phyloP scores from a whole-genome alignment of 2,113 vertebrate genomes.

The Malurus alboscapulatus region DNA sequence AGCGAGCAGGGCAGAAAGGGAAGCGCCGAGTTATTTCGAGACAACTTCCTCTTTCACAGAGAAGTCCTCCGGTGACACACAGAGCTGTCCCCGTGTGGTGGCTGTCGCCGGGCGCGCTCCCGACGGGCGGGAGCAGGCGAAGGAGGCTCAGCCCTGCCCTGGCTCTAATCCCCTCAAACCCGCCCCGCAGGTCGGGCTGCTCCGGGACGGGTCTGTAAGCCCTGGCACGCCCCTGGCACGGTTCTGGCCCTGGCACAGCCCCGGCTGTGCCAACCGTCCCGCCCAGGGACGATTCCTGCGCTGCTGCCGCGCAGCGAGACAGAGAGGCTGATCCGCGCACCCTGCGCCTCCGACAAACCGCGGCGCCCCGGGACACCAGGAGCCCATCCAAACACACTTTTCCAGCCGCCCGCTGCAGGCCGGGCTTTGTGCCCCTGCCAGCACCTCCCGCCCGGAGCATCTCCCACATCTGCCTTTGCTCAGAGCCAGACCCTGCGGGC shows the following conservation, averaged over 20 bases:
- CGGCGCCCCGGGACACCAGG: conserved; percentile 12
- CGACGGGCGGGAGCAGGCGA: neutral
- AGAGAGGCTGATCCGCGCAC: neutral
- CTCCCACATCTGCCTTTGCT: neutral
- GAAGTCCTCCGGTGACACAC: neutral
- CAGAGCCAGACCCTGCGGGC: neutral
- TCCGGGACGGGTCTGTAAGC: rapidly evolving
- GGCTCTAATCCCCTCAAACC: neutral
- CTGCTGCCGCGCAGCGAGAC: neutral
- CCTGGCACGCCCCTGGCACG: neutral
- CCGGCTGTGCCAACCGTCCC: rapidly evolving
- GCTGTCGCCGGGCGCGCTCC: rapidly evolving
- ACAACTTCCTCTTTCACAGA: conserved; percentile 14
- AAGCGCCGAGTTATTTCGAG: conserved; percentile 37
- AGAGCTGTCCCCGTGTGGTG: neutral
- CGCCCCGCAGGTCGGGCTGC: neutral
- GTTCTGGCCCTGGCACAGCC: neutral
- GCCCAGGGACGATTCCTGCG: rapidly evolving
- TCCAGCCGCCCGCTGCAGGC: neutral
- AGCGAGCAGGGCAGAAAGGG: neutral
- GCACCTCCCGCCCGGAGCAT: neutral
- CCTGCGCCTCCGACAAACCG: neutral
- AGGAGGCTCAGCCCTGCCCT: neutral
- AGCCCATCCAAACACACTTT: neutral
- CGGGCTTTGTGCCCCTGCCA: neutral